Conservation (phyloP, 2,888 invertebrate species). For the Cenopis cana region DNA sequence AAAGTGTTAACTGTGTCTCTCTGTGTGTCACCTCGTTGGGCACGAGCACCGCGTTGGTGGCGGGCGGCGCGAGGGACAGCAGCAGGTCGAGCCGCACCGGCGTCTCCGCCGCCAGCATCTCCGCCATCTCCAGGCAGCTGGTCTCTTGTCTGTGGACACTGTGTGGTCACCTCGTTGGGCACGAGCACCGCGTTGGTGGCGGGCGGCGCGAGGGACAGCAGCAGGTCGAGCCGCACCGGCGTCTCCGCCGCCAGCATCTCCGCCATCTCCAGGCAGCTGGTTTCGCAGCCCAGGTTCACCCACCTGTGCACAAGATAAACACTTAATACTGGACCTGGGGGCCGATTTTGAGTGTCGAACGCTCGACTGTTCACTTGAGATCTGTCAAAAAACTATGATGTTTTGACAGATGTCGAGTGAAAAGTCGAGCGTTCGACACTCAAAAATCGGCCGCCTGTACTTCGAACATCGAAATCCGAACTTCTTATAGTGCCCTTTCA, state of each 20-base stretch:
- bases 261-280: conserved; percentile 93
- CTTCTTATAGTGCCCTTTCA: no score
- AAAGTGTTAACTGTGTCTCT: no score
- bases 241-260: conserved; percentile 96
- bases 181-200: conserved; percentile 90
- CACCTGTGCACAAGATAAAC: conserved; percentile 84
- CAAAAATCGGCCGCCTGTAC: no score
- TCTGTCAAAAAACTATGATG: no score
- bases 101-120: conserved; percentile 57
- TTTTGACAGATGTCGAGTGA: no score
- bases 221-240: conserved; percentile 93
- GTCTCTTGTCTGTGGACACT: no score
- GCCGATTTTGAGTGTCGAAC: no score
- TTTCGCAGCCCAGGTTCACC: conserved; percentile 95
- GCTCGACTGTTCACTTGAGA: no score
- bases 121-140: conserved; percentile 83
- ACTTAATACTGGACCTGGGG: no score
- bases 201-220: conserved; percentile 94
- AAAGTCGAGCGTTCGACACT: no score
- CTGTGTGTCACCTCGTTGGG: conserved; percentile 74
- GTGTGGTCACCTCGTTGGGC: conserved; percentile 75
- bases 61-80: conserved; percentile 93
- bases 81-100: conserved; percentile 91
- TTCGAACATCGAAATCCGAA: no score
- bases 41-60: conserved; percentile 89